These are phyloP conservation scores for Neodiprion pinetum DNA, from an alignment of 1,140 invertebrate species.

Conservation along the genomic window DNA sequence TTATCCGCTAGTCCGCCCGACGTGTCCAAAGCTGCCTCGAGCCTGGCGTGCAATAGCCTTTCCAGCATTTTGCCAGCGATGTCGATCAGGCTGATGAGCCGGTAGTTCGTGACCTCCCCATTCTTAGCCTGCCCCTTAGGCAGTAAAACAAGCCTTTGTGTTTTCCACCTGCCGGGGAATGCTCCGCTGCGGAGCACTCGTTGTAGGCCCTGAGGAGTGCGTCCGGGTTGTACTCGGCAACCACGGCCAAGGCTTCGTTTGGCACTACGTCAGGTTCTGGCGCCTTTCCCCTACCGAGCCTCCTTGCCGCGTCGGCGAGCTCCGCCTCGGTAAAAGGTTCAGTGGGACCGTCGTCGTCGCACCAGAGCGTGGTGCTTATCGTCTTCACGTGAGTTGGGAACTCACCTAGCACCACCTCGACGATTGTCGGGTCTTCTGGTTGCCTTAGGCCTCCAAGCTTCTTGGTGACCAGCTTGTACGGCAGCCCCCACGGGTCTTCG, in stretches of 20 bases:
- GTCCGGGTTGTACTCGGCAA: constrained; percentile 3
- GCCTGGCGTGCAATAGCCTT: constrained; percentile 30
- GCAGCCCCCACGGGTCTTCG: too few species aligned
- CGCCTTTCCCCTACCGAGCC: constrained; percentile 25
- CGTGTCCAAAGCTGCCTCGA: constrained; percentile 25
- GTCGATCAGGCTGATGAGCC: constrained; percentile 45
- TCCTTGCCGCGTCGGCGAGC: constrained; percentile 18
- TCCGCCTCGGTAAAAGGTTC: not conserved
- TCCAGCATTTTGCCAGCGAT: constrained; percentile 40
- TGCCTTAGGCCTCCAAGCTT: too few species aligned
- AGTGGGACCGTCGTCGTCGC: not conserved
- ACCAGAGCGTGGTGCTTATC: not conserved
- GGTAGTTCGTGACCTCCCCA: constrained; percentile 25
- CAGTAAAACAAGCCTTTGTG: constrained; percentile 23
- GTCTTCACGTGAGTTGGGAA: not conserved
- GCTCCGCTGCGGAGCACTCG: constrained; percentile 18
- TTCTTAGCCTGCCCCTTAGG: not conserved
- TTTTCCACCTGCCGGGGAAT: constrained; percentile 29
- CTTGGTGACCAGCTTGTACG: too few species aligned
- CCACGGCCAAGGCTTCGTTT: constrained; percentile 19
- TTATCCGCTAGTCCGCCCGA: constrained; percentile 28
- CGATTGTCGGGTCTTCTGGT: constrained; percentile 8
- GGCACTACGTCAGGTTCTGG: constrained; percentile 31
- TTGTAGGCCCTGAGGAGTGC: constrained; percentile 26
- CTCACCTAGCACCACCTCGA: constrained; percentile 25